phyloP scores from a whole-genome alignment of 2,113 vertebrate genomes.

The Nycticryphes semicollaris region DNA sequence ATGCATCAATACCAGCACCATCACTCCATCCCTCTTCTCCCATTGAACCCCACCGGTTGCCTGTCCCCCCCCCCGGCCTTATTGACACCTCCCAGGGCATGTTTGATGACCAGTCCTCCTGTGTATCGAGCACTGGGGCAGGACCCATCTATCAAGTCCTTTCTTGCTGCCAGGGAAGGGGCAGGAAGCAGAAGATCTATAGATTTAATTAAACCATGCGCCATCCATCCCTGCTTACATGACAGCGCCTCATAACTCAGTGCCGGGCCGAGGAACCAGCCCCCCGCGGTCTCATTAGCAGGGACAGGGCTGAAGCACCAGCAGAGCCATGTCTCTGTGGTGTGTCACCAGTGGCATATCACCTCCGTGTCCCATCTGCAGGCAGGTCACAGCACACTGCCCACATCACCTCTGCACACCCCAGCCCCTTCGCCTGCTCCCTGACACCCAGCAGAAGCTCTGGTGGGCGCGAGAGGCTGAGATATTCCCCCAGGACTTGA shows the following conservation, averaged over 20 bases:
- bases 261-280: background rate
- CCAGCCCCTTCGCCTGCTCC: background rate
- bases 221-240: background rate
- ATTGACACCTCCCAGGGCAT: background rate
- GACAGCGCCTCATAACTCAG: slow-evolving; percentile 47
- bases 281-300: background rate
- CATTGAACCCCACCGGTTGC: background rate
- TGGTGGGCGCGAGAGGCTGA: background rate
- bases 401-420: background rate
- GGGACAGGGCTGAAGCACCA: background rate
- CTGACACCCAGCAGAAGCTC: background rate
- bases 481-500: background rate
- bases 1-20: background rate
- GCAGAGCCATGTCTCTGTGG: rapidly evolving
- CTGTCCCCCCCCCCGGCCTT: background rate
- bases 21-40: background rate
- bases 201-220: slow-evolving; percentile 62
- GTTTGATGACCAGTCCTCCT: background rate
- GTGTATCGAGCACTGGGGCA: background rate
- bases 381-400: background rate
- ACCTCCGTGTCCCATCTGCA: background rate
- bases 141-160: slow-evolving; percentile 38
- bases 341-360: rapidly evolving
- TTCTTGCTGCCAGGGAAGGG: slow-evolving; percentile 2
- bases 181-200: slow-evolving; percentile 61